These are phyloP conservation scores for Carcina quercana DNA, from an alignment of 2,888 invertebrate species.

Conservation along the genomic window DNA sequence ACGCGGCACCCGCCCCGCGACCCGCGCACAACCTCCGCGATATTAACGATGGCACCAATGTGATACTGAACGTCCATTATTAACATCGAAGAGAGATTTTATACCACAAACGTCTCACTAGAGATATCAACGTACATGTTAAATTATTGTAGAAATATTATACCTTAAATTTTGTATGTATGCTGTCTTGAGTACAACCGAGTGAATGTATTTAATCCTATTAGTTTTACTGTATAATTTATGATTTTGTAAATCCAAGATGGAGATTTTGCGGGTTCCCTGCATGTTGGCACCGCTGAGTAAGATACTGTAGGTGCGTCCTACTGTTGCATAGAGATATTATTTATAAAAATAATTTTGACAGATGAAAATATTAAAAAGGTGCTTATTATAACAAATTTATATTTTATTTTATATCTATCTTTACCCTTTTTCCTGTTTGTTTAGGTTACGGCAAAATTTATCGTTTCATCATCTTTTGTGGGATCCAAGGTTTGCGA, in stretches of 20 bases:
- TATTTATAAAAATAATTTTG: slow-evolving; percentile 63
- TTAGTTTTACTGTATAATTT: slow-evolving; percentile 56
- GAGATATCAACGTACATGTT: slow-evolving; percentile 15
- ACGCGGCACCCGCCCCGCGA: not conserved
- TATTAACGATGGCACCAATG: slow-evolving; percentile 13
- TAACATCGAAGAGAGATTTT: slow-evolving; percentile 22
- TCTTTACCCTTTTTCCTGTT: too few species aligned
- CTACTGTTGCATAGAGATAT: slow-evolving; percentile 30
- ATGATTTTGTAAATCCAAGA: slow-evolving; percentile 38
- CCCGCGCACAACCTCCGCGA: slow-evolving; percentile 1
- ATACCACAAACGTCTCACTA: slow-evolving; percentile 17
- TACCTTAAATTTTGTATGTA: slow-evolving; percentile 42
- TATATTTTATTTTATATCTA: slow-evolving; percentile 26
- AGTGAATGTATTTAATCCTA: slow-evolving; percentile 68
- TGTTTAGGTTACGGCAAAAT: too few species aligned
- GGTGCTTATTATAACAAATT: slow-evolving; percentile 55
- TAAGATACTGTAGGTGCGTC: slow-evolving; percentile 39
- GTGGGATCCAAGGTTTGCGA: too few species aligned
- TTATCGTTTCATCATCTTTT: too few species aligned
- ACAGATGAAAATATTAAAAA: slow-evolving; percentile 68
- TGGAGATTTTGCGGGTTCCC: slow-evolving; percentile 38
- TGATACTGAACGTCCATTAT: slow-evolving; percentile 26
- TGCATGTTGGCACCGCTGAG: slow-evolving; percentile 49
- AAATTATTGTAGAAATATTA: slow-evolving; percentile 43
- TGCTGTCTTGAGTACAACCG: slow-evolving; percentile 48